phyloP scores from a whole-genome alignment of 2,113 vertebrate genomes.

The Pachyramphus minor region DNA sequence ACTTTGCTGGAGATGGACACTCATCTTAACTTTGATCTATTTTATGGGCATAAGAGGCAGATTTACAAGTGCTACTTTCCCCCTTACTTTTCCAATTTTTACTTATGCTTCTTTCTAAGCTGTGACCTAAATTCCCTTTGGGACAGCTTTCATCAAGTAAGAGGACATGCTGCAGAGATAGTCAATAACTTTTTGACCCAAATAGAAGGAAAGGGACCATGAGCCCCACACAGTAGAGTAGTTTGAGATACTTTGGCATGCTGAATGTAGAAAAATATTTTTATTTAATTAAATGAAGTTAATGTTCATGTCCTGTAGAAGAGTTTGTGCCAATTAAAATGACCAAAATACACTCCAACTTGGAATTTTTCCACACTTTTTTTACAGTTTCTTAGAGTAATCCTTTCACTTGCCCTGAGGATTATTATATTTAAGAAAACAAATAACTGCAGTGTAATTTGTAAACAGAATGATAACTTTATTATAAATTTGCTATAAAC shows the following conservation, averaged over 20 bases:
- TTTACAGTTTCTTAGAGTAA: neutral
- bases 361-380: neutral
- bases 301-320: neutral
- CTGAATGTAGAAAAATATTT: slow-evolving; percentile 8
- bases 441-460: neutral
- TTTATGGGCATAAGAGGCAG: neutral
- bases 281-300: neutral
- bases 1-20: neutral
- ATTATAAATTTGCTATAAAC: neutral
- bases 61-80: neutral
- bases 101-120: neutral
- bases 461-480: neutral
- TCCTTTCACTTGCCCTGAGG: neutral
- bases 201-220: neutral
- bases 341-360: neutral
- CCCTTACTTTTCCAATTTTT: neutral
- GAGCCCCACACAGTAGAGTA: neutral
- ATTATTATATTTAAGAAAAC: neutral
- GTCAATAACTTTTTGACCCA: neutral
- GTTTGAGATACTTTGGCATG: neutral
- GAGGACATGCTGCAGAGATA: neutral
- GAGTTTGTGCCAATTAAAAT: neutral
- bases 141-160: neutral
- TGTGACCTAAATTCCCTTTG: neutral
- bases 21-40: neutral